Evolutionary conservation across 1,140 invertebrate genomes (phyloP).

Genomic region (Armadillidium nasatum): DNA sequence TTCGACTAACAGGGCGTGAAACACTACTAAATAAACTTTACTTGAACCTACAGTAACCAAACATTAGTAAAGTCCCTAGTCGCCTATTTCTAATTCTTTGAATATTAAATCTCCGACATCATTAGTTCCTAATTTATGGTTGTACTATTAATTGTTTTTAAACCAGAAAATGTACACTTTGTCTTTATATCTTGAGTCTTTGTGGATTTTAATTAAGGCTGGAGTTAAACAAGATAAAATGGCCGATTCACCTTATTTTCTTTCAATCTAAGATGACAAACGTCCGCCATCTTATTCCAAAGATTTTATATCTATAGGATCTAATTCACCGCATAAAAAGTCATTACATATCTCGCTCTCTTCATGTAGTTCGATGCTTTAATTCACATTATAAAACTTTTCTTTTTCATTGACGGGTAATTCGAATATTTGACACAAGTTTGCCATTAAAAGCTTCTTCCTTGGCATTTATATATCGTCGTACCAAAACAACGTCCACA

Average conservation of each 20-base stretch:
- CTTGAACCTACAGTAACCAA: neutral
- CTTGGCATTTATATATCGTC: neutral
- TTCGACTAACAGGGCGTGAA: neutral
- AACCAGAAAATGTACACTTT: neutral
- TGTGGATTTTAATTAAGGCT: neutral
- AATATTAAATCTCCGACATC: neutral
- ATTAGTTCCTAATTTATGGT: conserved; percentile 1
- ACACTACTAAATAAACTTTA: neutral
- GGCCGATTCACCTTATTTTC: neutral
- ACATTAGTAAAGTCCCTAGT: neutral
- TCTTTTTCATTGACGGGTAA: neutral
- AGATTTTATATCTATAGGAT: neutral
- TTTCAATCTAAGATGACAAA: neutral
- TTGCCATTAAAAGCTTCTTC: neutral
- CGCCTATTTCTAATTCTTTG: neutral
- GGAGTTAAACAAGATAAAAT: neutral
- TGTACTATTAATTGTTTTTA: neutral
- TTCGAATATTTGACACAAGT: neutral
- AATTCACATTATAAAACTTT: neutral
- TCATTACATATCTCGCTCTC: neutral
- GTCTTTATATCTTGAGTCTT: neutral
- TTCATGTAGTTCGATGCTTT: neutral
- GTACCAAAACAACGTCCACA: neutral
- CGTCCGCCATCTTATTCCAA: neutral
- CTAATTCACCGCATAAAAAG: neutral